Percentiles rank a stretch among this genome's conserved stretches.
Conservation (phyloP, 2,797 vertebrate species). For the Onychomys leucogaster region DNA sequence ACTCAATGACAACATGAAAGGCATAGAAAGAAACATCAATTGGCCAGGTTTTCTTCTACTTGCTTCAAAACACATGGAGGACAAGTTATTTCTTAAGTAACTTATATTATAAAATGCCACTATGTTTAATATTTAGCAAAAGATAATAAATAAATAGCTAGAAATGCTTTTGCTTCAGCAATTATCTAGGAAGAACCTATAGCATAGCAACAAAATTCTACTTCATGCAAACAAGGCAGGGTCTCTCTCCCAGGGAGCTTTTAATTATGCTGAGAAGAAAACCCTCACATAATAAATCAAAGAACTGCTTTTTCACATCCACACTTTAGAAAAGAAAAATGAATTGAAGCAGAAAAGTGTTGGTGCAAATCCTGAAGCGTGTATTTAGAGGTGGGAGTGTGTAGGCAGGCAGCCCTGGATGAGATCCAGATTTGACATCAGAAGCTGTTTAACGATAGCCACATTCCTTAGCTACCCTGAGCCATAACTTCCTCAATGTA, state of each 20-base stretch:
- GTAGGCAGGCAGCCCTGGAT: not conserved
- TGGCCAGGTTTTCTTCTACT: not conserved
- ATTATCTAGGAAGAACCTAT: slow-evolving; percentile 45
- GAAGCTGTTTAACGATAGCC: not conserved
- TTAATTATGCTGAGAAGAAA: slow-evolving; percentile 64
- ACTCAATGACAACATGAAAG: slow-evolving; percentile 14
- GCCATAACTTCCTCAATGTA: not conserved
- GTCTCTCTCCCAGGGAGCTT: not conserved
- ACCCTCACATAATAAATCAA: slow-evolving; percentile 29
- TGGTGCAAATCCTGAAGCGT: not conserved
- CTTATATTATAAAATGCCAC: slow-evolving; percentile 54
- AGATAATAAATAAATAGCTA: slow-evolving; percentile 27
- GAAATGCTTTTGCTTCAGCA: not conserved
- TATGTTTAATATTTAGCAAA: slow-evolving; percentile 63
- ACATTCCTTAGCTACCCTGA: not conserved
- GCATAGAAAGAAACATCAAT: not conserved
- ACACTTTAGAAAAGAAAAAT: not conserved
- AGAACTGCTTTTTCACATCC: not conserved
- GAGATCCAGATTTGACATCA: not conserved
- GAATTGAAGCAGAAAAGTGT: slow-evolving; percentile 2
- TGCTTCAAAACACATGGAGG: not conserved
- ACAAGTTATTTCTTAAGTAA: not conserved
- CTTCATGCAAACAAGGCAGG: not conserved
- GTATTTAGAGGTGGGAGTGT: not conserved
- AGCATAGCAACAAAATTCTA: slow-evolving; percentile 35